Evolutionary conservation across 2,113 vertebrate species (phyloP).

Genomic region (Eubucco bourcierii): DNA sequence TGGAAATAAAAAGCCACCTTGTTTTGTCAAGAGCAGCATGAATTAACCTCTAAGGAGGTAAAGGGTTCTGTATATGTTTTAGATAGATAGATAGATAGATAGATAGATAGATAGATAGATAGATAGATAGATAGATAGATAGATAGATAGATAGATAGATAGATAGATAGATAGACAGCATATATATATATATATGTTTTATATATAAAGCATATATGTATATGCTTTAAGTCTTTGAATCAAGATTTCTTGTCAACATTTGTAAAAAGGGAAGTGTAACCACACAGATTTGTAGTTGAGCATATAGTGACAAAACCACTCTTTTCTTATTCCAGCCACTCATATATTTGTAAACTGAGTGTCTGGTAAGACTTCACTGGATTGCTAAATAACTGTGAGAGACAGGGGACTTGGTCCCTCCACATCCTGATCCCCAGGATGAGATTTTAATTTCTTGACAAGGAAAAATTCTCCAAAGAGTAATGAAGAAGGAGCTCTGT

Average conservation of each 20-base stretch:
- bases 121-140: too few species aligned
- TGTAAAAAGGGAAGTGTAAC: background rate
- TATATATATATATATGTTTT: too few species aligned
- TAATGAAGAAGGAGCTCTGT: background rate
- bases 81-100: too few species aligned
- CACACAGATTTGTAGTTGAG: background rate
- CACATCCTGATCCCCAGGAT: accelerated
- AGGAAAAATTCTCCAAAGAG: background rate
- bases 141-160: too few species aligned
- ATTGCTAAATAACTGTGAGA: background rate
- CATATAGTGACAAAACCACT: background rate
- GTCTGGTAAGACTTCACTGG: background rate
- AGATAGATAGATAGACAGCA: too few species aligned
- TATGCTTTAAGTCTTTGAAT: background rate
- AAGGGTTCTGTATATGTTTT: background rate
- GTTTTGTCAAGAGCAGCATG: background rate
- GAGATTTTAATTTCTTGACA: background rate
- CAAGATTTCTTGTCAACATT: background rate
- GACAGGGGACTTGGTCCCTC: accelerated
- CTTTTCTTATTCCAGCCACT: background rate
- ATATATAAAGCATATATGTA: too few species aligned
- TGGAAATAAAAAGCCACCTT: background rate
- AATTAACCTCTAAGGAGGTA: background rate
- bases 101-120: too few species aligned
- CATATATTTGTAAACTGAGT: background rate